Base-by-base conservation (phyloP, 1,140 invertebrate genomes). In the Drosophila subobscura region DNA sequence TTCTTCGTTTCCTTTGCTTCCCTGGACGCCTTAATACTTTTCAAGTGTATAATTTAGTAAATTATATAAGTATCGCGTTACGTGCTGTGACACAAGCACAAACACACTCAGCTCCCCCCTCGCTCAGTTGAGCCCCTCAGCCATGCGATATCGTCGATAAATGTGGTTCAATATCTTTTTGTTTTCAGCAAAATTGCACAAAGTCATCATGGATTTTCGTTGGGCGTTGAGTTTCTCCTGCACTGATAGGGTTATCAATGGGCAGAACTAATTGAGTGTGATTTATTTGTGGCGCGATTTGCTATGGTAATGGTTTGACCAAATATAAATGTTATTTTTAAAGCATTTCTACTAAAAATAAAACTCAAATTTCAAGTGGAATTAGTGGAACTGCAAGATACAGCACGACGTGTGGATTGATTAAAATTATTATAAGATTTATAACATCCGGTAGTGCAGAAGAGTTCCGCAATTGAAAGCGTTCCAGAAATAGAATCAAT, bases 21-120 rank as follows among this genome's bases (percentile, higher is more conserved):
- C 29, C n/a, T 45, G 80, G 49, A 67, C 64, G 72, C 68, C 79
- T 88, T 88, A 83, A 88, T 88, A 86, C 81, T 86, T 77, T 86
- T 88, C 77, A 86, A 86, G 83, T 86, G 74, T 81, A 88, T 88
- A 88, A 86, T 88, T 86, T 88, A 89, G 46, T 44, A 88, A 89
- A 88, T 88, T 88, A 83, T 88, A 89, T 88, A 88, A 88, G 79
- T 83, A 88, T 88, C 84, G 76, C 66, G 67, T 88, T 88, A 88
- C 83, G 65, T 88, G 78, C 53, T 64, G 47, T 47, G 44, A 79
- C 59, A 72, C 77, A 75, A 60, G 52, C 55, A 44, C 61, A 64
- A 46, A 61, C 40, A 61, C 57, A 65, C 55, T 68, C 67, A 59
- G 37, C 44, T 44, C 42, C 41, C 44, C 53, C 29, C 25, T 29